Evolutionary conservation across 2,888 invertebrate genomes (phyloP).

Genomic region (Ophion costatus): DNA sequence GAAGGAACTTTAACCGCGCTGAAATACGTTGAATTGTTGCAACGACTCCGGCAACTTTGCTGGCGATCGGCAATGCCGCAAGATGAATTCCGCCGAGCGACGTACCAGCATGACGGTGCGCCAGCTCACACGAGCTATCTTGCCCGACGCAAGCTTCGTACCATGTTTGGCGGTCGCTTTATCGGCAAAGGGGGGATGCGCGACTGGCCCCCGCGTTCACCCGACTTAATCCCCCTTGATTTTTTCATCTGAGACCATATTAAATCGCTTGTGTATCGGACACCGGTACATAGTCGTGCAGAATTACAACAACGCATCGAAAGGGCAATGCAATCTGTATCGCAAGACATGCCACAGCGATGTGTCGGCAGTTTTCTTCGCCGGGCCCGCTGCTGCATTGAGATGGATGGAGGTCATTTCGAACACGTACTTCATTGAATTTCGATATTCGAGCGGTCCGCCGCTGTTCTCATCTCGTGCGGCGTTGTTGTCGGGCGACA

Average conservation of each 20-base stretch:
- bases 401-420: no score
- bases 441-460: no score
- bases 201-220: slow-evolving; percentile 5
- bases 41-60: not conserved
- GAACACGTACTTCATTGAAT: no score
- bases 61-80: not conserved
- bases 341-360: not conserved
- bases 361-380: not conserved
- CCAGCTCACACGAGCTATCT: not conserved
- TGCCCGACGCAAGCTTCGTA: not conserved
- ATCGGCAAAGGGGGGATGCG: not conserved
- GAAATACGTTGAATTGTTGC: not conserved
- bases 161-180: not conserved
- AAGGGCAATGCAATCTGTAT: not conserved
- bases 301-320: not conserved
- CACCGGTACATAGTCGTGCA: not conserved
- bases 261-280: not conserved
- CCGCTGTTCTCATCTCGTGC: no score
- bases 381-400: no score
- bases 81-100: not conserved
- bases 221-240: not conserved
- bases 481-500: no score
- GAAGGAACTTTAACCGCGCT: not conserved
- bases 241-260: not conserved
- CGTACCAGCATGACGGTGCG: not conserved